A percentile compares a stretch with the other conserved stretches of the same genome.
Conservation (phyloP, 1,140 invertebrate species). For the Trachymyrmex cornetzi region DNA sequence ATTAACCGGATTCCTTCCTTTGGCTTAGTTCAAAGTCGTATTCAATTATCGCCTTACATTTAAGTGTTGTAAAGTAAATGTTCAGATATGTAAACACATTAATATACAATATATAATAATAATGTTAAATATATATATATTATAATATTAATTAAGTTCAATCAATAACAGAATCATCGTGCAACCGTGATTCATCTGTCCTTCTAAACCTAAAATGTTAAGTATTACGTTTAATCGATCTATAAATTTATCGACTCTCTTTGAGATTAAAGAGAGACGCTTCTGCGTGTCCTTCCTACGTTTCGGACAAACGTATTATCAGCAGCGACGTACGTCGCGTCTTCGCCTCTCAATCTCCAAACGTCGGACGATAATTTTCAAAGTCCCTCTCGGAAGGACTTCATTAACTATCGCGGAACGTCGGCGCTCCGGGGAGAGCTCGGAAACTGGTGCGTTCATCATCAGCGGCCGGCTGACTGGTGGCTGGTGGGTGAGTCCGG, state of each 20-base stretch:
- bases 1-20: conserved; percentile 21
- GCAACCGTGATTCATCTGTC: background rate
- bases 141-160: too few species aligned
- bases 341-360: background rate
- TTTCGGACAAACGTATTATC: conserved; percentile 8
- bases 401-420: conserved; percentile 15
- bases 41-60: background rate
- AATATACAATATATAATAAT: background rate
- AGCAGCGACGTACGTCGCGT: background rate
- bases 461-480: background rate
- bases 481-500: background rate
- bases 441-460: conserved; percentile 43
- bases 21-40: background rate
- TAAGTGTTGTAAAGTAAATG: background rate
- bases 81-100: background rate
- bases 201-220: background rate
- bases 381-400: background rate
- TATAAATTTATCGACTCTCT: background rate
- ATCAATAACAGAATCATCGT: background rate
- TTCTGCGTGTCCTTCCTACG: background rate
- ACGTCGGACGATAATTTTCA: conserved; percentile 16
- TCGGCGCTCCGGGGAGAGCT: conserved; percentile 10
- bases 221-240: background rate
- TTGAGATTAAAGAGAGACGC: background rate
- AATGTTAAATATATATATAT: too few species aligned